Base-by-base conservation (phyloP, 92 coral and sea anemone species). In the Montipora capitata region DNA sequence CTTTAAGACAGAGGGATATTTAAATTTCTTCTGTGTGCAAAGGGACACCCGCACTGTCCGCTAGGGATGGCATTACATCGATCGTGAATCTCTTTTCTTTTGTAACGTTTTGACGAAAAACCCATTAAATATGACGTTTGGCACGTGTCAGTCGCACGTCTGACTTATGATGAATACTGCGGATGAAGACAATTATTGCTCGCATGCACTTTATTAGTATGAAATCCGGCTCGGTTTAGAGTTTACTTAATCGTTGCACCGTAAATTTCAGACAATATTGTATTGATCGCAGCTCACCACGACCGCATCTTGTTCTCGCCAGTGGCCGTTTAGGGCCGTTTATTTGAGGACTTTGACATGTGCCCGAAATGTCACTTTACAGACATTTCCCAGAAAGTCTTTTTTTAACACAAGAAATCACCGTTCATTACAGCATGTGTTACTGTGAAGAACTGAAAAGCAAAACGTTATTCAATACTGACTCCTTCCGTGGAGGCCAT, bases 101-200 rank as follows among this genome's bases (percentile, higher is more conserved):
- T 87, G 87, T 83, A 62, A 3, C 68, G 76, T 59, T 80, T 52
- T 87, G 92, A 88, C 90, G 79, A 52, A 54, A 69, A 75, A 49
- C 41, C 78, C 77, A 45, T 71, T 82, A 65, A 64, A 74, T 35
- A 43, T 92, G 86, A 48, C 86, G 69, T 58, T 7, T 79, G 95
- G 95, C 95, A 92, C 95, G 95, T 92, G 95, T 63, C 72, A 83
- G 95, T 63, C 72, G 87, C 95, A 88, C 92, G 52, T 52, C 57
- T 62, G 52, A 45, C 42, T 45, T 80, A 74, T 84, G 76, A 27
- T 27, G 35, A 27, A 27, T 27, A 27, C 35, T 27, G 35, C 20
- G 0, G 63, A 7, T 7, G 20, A 41, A 48, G 12, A 16, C 15
- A 14, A 7, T 5, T 71, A 61, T 41, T 44, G 62, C 66, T 67